phyloP scores from a whole-genome alignment of 2,113 vertebrate genomes.

The Megaceryle maxima region DNA sequence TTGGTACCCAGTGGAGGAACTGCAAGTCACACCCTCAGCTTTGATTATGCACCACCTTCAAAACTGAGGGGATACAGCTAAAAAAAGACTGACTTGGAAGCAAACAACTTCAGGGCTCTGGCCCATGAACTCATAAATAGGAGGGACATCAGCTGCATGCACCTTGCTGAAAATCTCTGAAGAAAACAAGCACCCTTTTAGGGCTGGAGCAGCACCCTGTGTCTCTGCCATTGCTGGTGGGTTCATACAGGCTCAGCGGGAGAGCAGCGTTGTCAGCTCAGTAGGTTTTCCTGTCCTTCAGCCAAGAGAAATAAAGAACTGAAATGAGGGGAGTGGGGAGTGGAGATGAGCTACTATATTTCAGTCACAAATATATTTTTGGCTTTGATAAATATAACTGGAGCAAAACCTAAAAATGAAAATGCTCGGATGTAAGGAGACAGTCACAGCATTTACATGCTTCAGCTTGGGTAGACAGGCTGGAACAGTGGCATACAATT shows the following conservation, averaged over 20 bases:
- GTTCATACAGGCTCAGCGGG: neutral
- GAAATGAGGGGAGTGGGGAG: neutral
- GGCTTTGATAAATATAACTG: conserved; percentile 64
- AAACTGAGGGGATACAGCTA: neutral
- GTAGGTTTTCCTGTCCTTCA: conserved; percentile 6
- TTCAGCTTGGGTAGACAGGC: neutral
- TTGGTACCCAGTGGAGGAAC: neutral
- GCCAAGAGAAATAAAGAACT: conserved; percentile 37
- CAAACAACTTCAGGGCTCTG: neutral
- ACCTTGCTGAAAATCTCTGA: neutral
- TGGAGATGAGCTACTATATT: neutral
- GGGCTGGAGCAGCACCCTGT: neutral
- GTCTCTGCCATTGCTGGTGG: neutral
- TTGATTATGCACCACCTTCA: neutral
- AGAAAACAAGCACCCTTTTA: neutral
- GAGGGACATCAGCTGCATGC: neutral
- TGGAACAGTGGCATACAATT: neutral
- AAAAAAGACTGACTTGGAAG: neutral
- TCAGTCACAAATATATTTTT: conserved; percentile 49
- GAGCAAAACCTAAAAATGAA: conserved; percentile 53
- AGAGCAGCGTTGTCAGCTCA: neutral
- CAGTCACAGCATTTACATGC: neutral
- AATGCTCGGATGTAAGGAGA: conserved; percentile 5
- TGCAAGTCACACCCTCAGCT: neutral
- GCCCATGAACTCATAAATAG: neutral